phyloP scores from a whole-genome alignment of 2,113 vertebrate species.

The Xerus inauris region DNA sequence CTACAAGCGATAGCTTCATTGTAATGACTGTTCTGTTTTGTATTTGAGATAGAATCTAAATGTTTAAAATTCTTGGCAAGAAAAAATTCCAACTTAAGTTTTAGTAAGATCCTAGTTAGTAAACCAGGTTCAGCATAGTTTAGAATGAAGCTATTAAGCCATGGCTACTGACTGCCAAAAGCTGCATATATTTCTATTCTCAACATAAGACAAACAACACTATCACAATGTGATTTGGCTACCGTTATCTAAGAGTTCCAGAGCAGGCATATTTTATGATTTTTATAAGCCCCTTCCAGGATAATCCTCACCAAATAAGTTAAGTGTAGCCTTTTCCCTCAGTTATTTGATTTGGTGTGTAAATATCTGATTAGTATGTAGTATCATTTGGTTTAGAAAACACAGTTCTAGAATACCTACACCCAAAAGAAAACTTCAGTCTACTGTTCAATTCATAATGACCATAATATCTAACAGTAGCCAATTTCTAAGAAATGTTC shows the following conservation, averaged over 20 bases:
- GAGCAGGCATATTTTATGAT: not conserved
- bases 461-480: not conserved
- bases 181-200: not conserved
- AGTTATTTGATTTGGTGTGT: not conserved
- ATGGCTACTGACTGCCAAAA: not conserved
- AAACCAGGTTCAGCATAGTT: not conserved
- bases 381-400: constrained; percentile 40
- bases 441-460: not conserved
- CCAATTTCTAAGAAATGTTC: not conserved
- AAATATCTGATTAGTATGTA: not conserved
- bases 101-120: too few species aligned
- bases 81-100: not conserved
- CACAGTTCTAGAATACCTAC: not conserved
- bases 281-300: not conserved
- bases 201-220: not conserved
- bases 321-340: not conserved
- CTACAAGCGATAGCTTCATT: not conserved
- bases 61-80: constrained; percentile 13
- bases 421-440: not conserved
- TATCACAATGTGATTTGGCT: not conserved
- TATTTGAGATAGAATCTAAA: not conserved
- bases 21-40: not conserved
- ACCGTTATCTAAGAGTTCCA: not conserved
- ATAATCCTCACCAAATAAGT: not conserved
- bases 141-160: not conserved